Evolutionary conservation across 2,797 vertebrate genomes (phyloP), one percentile per base, ranked within the genome.

Genomic region (Fringilla coelebs): DNA sequence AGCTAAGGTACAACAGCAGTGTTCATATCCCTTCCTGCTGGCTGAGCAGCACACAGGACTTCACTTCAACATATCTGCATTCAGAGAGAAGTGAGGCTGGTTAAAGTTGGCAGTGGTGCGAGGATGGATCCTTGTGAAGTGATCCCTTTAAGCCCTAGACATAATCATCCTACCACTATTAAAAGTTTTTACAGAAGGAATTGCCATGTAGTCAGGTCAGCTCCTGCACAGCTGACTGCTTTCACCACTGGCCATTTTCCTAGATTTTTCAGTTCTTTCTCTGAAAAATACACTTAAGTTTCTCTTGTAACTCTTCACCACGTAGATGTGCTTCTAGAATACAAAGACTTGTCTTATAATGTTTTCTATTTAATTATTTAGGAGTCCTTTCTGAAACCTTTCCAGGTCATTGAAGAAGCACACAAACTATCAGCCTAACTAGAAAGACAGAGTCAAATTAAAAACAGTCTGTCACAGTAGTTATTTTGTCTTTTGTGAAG

Each of bases 341-440:
- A 74, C 1, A 1, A 65, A 68, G 28, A 61, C 10, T 63, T 55
- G 13, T 10, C 63, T 93, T 77, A 43, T 6, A 34, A 31, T 60
- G 60, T 81, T 52, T 82, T 63, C 22, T 78, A 25, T 54, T 95
- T 60, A 88, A 86, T 85, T 80, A 94, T 58, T 95, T 85, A 90
- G 36, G 10, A 83, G 17, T 9, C 46, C 51, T 54, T 71, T 81
- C 73, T 41, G 22, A 81, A 91, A 55, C 55, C 58, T 48, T 91
- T 88, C 55, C 67, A 85, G 71, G 63, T 62, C 71, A 66, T 0
- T 63, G 55, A 91, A 88, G 76, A 66, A 86, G 62, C 13, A 66
- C 4, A 11, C 9, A 2, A 68, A 80, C 41, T 61, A 76, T 8
- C 26, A 26, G 10, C 58, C 60, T 21, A 84, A 24, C 46, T 55